phyloP scores from a whole-genome alignment of 2,797 vertebrate species.

The Picus viridis region DNA sequence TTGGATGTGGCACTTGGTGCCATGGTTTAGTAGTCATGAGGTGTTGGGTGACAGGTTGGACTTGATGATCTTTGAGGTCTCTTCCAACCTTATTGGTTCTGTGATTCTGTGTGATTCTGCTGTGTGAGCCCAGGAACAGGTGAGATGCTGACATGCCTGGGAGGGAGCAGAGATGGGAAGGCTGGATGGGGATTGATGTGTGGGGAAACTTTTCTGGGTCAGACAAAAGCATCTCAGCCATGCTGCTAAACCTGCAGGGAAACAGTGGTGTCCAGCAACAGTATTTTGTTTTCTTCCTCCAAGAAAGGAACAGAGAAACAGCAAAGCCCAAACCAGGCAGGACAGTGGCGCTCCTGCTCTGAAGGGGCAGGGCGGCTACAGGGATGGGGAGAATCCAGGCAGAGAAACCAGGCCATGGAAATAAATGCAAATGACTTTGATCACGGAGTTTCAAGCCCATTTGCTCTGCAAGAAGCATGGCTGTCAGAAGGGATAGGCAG shows the following conservation, averaged over 20 bases:
- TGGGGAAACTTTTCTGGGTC: not conserved
- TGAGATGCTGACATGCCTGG: accelerated
- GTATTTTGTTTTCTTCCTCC: not conserved
- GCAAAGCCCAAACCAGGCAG: not conserved
- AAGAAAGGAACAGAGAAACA: not conserved
- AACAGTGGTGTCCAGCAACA: not conserved
- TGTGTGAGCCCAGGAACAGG: not conserved
- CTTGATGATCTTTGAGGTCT: too few species aligned
- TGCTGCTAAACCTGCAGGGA: not conserved
- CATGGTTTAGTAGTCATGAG: too few species aligned
- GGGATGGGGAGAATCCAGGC: not conserved
- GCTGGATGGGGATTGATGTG: accelerated
- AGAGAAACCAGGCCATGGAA: constrained; percentile 59
- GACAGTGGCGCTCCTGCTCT: accelerated
- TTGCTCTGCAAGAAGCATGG: constrained; percentile 58
- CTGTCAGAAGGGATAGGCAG: constrained; percentile 49
- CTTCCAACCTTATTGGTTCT: too few species aligned
- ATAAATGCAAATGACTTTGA: constrained; percentile 52
- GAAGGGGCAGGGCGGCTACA: not conserved
- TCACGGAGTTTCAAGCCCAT: constrained; percentile 20
- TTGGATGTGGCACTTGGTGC: too few species aligned
- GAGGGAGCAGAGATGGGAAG: not conserved
- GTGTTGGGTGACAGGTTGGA: too few species aligned
- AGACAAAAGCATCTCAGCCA: accelerated
- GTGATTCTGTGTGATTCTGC: too few species aligned